These are phyloP conservation scores for Hypocryptadius cinnamomeus DNA, from an alignment of 2,113 vertebrate species.

Conservation along the genomic window DNA sequence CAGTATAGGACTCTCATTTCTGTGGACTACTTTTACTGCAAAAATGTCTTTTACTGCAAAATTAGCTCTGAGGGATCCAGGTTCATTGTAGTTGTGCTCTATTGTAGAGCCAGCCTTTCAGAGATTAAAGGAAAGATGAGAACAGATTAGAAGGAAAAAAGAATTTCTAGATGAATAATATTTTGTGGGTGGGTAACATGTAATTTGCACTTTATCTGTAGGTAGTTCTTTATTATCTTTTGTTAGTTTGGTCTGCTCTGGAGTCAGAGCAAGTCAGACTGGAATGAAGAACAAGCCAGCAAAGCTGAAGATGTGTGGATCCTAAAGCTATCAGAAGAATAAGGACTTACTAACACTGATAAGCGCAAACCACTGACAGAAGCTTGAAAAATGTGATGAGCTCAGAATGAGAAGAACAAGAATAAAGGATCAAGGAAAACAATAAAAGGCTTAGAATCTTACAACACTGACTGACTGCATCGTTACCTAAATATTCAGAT, in stretches of 20 bases:
- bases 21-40: neutral
- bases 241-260: constrained; percentile 80
- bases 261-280: constrained; percentile 73
- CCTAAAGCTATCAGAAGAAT: constrained; percentile 77
- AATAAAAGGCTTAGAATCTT: constrained; percentile 38
- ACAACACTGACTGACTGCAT: constrained; percentile 50
- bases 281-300: constrained; percentile 72
- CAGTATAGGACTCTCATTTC: fast-evolving
- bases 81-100: neutral
- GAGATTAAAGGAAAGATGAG: neutral
- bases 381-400: constrained; percentile 65
- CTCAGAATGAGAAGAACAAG: constrained; percentile 63
- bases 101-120: neutral
- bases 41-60: neutral
- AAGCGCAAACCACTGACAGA: constrained; percentile 62
- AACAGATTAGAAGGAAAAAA: neutral
- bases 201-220: constrained; percentile 42
- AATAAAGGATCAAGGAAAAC: constrained; percentile 30
- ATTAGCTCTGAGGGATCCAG: neutral
- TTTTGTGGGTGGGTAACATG: constrained; percentile 14
- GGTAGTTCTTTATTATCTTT: constrained; percentile 75
- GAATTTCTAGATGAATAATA: neutral
- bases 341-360: constrained; percentile 70
- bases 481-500: constrained; percentile 24
- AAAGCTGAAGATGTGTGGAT: constrained; percentile 70